Conservation (phyloP, 1,140 invertebrate species). For the Temnothorax curvispinosus region DNA sequence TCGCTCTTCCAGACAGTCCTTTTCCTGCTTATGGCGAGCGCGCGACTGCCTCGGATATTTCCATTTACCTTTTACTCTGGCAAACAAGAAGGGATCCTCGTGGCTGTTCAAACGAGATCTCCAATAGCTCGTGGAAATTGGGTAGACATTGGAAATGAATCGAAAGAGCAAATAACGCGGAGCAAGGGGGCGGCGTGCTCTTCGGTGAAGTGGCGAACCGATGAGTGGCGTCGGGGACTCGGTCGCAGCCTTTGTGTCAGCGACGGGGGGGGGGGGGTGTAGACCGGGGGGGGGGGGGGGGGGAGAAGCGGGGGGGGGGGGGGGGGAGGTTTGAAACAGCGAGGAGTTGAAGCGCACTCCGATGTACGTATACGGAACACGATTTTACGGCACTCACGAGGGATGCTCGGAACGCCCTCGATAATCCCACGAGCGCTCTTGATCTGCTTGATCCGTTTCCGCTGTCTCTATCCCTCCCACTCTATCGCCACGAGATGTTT, state of each 20-base stretch:
- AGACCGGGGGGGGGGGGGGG: background rate
- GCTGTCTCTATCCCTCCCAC: conserved; percentile 27
- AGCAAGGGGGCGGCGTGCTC: background rate
- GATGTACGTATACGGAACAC: conserved; percentile 59
- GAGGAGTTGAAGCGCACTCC: conserved; percentile 64
- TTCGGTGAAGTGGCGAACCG: background rate
- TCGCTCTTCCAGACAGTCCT: background rate
- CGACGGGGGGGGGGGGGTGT: background rate
- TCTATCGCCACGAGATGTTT: conserved; percentile 21
- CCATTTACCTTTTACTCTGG: conserved; percentile 72
- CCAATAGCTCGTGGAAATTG: conserved; percentile 76
- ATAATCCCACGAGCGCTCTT: conserved; percentile 65
- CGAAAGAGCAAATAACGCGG: conserved; percentile 78
- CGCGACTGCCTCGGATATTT: conserved; percentile 59
- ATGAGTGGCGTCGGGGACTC: conserved; percentile 41
- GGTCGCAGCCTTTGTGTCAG: conserved; percentile 61
- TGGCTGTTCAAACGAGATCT: conserved; percentile 68
- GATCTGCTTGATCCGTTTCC: conserved; percentile 63
- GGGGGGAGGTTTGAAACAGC: conserved; percentile 23
- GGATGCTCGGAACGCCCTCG: conserved; percentile 45
- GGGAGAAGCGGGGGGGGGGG: too few species aligned
- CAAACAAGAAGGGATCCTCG: conserved; percentile 69
- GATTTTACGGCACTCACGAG: conserved; percentile 69
- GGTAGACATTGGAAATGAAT: conserved; percentile 80
- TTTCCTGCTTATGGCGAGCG: background rate